phyloP scores from a whole-genome alignment of 2,113 vertebrate genomes.

The Trematocara stigmaticum region DNA sequence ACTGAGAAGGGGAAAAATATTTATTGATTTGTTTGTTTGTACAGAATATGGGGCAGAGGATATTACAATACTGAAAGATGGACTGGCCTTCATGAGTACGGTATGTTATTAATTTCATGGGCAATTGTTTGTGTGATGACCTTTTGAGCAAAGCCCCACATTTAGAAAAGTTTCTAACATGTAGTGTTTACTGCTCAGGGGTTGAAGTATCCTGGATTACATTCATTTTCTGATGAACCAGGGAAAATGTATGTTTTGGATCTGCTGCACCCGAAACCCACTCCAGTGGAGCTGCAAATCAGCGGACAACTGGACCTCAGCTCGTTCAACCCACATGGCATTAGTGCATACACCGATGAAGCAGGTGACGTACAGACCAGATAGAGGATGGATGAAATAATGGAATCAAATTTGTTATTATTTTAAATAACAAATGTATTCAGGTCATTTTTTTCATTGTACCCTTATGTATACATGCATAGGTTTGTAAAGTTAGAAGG shows the following conservation, averaged over 20 bases:
- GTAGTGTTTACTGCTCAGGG: constrained; percentile 14
- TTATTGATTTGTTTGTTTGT: neutral
- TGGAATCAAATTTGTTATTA: neutral
- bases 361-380: neutral
- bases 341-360: constrained; percentile 28
- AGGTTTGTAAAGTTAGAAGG: neutral
- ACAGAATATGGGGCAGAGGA: constrained; percentile 54
- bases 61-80: constrained; percentile 46
- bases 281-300: constrained; percentile 33
- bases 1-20: neutral
- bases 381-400: neutral
- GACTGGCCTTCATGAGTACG: constrained; percentile 47
- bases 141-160: neutral
- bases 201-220: neutral
- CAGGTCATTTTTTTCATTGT: neutral
- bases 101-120: constrained; percentile 7
- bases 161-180: neutral
- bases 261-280: constrained; percentile 32
- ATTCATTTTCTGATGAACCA: constrained; percentile 24
- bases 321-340: constrained; percentile 50
- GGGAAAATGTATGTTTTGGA: constrained; percentile 48
- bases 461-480: neutral
- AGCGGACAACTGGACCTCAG: constrained; percentile 31
- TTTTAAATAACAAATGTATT: neutral
- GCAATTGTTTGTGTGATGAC: neutral